Percentiles rank a stretch among this genome's conserved stretches.
These are phyloP conservation scores for Pseudococcus viburni DNA, from an alignment of 2,888 invertebrate genomes.

Conservation along the genomic window DNA sequence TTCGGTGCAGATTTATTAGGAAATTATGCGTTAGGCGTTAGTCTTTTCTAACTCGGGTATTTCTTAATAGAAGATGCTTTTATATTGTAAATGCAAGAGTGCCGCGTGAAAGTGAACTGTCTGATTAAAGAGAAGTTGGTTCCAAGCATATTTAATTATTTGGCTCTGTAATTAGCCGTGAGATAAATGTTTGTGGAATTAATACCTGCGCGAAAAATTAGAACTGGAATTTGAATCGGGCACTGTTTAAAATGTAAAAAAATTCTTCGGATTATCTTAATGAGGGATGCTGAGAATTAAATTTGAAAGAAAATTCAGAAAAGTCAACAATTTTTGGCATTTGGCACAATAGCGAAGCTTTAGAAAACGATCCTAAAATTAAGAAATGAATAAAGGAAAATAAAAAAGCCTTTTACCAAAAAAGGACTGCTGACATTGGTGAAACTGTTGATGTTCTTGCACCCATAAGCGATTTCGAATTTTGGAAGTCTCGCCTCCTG, in stretches of 20 bases:
- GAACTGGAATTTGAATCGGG: not conserved
- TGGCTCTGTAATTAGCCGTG: not conserved
- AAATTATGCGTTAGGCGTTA: constrained; percentile 34
- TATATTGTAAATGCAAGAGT: not conserved
- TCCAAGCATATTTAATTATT: not conserved
- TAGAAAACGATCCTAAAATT: too few species aligned
- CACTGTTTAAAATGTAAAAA: not conserved
- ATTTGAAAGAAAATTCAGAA: too few species aligned
- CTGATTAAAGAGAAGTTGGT: constrained; percentile 19
- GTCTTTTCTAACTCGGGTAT: not conserved
- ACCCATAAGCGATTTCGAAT: too few species aligned
- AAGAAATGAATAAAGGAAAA: too few species aligned
- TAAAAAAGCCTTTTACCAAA: too few species aligned
- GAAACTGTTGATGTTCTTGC: too few species aligned
- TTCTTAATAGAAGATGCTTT: not conserved
- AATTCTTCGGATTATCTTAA: not conserved
- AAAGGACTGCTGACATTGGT: too few species aligned
- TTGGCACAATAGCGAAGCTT: too few species aligned
- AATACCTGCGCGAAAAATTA: not conserved
- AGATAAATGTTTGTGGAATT: not conserved
- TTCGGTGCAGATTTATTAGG: constrained; percentile 35
- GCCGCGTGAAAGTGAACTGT: not conserved
- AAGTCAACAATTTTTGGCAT: too few species aligned
- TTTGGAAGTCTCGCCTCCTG: too few species aligned
- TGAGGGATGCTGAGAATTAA: too few species aligned